These are phyloP conservation scores for Gordius sp. DNA, from an alignment of 2,888 invertebrate genomes.

Conservation along the genomic window DNA sequence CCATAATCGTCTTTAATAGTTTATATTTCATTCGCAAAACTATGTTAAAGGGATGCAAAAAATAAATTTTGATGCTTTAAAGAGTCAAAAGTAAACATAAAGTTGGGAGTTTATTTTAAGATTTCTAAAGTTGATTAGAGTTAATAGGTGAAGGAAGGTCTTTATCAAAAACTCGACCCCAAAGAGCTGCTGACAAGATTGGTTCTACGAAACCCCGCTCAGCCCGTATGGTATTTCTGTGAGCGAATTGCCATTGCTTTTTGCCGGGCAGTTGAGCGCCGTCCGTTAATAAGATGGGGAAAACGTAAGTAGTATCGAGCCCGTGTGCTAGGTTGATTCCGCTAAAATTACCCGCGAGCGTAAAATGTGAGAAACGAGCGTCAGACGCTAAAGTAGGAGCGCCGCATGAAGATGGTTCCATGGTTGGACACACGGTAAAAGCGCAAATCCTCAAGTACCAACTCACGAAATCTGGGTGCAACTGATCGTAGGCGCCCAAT, in stretches of 20 bases:
- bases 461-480: background rate
- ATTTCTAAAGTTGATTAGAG: no score
- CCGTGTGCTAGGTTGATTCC: background rate
- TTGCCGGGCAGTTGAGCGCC: background rate
- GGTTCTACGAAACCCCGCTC: background rate
- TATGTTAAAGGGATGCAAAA: no score
- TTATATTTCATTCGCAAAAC: no score
- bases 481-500: background rate
- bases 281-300: background rate
- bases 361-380: background rate
- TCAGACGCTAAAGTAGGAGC: background rate
- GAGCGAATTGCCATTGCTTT: background rate
- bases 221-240: background rate
- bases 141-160: no score
- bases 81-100: no score
- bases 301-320: conserved; percentile 7
- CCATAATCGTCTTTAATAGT: no score
- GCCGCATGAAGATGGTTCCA: background rate
- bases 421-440: background rate
- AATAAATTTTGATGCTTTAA: no score
- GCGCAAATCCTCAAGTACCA: background rate
- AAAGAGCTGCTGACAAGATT: background rate
- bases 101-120: no score
- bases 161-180: background rate
- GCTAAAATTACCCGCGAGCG: conserved; percentile 1